phyloP scores from a whole-genome alignment of 2,888 invertebrate genomes.

The Pterostichus niger region DNA sequence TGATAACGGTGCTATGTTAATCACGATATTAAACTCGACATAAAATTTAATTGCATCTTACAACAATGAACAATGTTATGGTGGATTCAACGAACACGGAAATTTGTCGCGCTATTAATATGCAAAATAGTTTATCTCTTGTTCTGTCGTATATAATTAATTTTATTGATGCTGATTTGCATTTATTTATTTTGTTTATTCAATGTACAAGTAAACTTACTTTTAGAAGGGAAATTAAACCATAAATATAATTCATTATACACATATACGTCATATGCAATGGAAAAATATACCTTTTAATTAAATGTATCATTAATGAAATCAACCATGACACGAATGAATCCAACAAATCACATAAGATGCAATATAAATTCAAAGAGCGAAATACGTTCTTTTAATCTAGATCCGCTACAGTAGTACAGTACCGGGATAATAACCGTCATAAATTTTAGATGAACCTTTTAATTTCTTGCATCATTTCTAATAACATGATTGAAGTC shows the following conservation, averaged over 20 bases:
- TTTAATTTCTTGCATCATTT: conserved; percentile 56
- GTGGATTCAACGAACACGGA: not conserved
- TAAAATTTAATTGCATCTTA: conserved; percentile 13
- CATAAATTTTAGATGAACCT: conserved; percentile 50
- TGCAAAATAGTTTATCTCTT: conserved; percentile 18
- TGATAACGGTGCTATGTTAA: conserved; percentile 28
- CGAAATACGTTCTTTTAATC: conserved; percentile 51
- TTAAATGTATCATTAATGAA: conserved; percentile 41
- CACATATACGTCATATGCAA: conserved; percentile 7
- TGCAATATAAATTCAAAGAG: conserved; percentile 33
- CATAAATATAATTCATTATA: conserved; percentile 28
- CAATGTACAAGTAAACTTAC: not conserved
- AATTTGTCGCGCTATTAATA: conserved; percentile 40
- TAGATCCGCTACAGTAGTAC: conserved; percentile 47
- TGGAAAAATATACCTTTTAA: conserved; percentile 26
- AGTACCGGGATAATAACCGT: conserved; percentile 54
- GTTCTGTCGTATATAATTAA: conserved; percentile 10
- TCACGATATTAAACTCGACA: not conserved
- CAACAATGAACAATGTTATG: conserved; percentile 38
- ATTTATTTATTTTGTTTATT: not conserved
- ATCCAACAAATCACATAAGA: conserved; percentile 43
- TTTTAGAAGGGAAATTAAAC: conserved; percentile 5
- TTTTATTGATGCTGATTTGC: conserved; percentile 24
- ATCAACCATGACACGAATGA: conserved; percentile 58
- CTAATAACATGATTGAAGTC: conserved; percentile 59